Percentiles rank a stretch among this genome's conserved stretches.
Evolutionary conservation across 1,140 invertebrate genomes (phyloP).

Genomic region (Mesaphorura yosii): DNA sequence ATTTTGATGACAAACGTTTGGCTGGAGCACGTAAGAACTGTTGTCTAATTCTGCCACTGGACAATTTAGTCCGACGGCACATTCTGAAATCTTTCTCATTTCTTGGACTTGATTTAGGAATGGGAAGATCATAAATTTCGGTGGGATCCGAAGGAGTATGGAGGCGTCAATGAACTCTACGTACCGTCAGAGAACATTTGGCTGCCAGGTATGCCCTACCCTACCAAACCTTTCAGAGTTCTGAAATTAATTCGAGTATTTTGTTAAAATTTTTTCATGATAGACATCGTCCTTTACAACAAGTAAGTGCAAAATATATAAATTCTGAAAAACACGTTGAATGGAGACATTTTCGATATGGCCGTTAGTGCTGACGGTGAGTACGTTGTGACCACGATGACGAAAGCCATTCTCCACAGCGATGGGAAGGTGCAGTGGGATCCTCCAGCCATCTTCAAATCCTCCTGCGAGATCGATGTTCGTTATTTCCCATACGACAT

Average conservation of each 20-base stretch:
- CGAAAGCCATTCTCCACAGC: conserved; percentile 81
- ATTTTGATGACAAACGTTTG: conserved; percentile 92
- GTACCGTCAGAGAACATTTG: conserved; percentile 87
- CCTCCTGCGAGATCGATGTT: conserved; percentile 93
- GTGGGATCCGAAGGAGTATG: conserved; percentile 92
- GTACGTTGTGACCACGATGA: conserved; percentile 96
- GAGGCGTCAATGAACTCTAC: conserved; percentile 81
- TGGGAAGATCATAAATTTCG: conserved; percentile 95
- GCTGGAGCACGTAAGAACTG: conserved; percentile 77
- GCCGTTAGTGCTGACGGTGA: conserved; percentile 81
- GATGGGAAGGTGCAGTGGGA: conserved; percentile 83
- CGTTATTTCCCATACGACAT: conserved; percentile 94
- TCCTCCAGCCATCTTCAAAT: conserved; percentile 95
- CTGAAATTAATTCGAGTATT: too few species aligned
- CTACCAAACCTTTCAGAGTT: too few species aligned
- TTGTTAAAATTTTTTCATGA: too few species aligned
- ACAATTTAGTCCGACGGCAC: neutral
- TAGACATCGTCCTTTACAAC: conserved; percentile 95
- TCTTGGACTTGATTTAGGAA: conserved; percentile 46
- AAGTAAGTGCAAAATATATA: conserved; percentile 45
- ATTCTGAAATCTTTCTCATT: neutral
- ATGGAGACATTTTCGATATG: neutral
- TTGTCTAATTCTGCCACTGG: neutral
- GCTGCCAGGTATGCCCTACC: conserved; percentile 89
- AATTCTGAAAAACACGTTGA: neutral